A percentile compares a stretch with the other conserved stretches of the same genome.
These are phyloP conservation scores for Protaetia brevitarsis DNA, from an alignment of 1,140 invertebrate species.

Conservation along the genomic window DNA sequence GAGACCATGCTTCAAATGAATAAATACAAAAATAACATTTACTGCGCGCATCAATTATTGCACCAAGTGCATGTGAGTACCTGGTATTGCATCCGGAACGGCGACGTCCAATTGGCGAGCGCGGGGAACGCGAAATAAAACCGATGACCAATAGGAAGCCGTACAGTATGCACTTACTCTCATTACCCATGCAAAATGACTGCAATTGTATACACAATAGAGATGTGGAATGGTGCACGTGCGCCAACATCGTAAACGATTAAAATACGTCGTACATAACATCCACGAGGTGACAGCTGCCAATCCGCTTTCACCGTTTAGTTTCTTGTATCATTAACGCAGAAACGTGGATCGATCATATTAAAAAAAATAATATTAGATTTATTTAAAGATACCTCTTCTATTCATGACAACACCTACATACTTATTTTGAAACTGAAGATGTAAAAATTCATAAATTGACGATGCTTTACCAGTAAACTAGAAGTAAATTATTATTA, in stretches of 20 bases:
- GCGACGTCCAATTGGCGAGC: constrained; percentile 2
- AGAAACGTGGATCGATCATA: no score
- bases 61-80: neutral
- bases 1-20: neutral
- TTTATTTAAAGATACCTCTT: no score
- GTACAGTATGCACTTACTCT: neutral
- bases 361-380: no score
- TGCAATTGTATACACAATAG: neutral
- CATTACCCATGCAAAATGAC: constrained; percentile 16
- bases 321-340: neutral
- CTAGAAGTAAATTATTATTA: no score
- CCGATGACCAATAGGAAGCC: neutral
- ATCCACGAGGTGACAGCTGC: neutral
- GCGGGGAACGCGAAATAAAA: neutral
- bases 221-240: neutral
- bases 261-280: neutral
- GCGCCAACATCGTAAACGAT: neutral
- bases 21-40: constrained; percentile 7
- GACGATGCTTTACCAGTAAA: no score
- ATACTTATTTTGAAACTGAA: no score
- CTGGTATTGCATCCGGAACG: constrained; percentile 4
- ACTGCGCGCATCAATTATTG: constrained; percentile 16
- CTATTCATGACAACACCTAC: no score
- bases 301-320: neutral
- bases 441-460: no score